Conservation (phyloP, 2,797 vertebrate species). For the Eremophila alpestris region DNA sequence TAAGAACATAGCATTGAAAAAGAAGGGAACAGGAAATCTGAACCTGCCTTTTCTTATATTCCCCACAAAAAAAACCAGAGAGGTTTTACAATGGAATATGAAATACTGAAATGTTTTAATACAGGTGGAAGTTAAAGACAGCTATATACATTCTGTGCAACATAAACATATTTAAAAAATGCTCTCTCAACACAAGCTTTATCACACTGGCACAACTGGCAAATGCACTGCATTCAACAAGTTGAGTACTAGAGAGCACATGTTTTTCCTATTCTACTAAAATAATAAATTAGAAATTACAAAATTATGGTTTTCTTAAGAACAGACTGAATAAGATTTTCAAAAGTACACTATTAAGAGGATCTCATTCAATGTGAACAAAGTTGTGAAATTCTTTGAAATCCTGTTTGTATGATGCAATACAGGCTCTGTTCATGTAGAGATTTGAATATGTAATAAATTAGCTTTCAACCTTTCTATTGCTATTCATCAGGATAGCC, state of each 20-base stretch:
- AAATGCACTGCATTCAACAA: neutral
- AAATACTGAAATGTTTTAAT: constrained; percentile 14
- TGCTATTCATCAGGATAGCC: neutral
- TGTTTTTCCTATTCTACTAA: neutral
- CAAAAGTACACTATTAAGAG: neutral
- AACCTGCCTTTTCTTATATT: neutral
- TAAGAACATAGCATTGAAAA: neutral
- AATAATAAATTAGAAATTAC: constrained; percentile 23
- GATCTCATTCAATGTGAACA: neutral
- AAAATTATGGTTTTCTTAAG: neutral
- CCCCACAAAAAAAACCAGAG: neutral
- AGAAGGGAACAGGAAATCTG: neutral
- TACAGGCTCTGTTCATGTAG: neutral
- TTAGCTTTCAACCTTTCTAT: neutral
- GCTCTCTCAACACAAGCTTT: neutral
- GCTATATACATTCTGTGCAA: constrained; percentile 25
- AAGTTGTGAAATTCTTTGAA: neutral
- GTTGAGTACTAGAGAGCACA: neutral
- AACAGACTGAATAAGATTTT: neutral
- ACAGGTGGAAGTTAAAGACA: neutral
- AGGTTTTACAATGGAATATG: neutral
- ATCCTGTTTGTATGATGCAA: neutral
- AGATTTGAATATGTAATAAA: neutral
- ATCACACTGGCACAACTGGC: neutral
- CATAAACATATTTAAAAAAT: neutral